A percentile compares a stretch with the other conserved stretches of the same genome.
phyloP scores from a whole-genome alignment of 2,113 vertebrate species.

The Scomber colias region DNA sequence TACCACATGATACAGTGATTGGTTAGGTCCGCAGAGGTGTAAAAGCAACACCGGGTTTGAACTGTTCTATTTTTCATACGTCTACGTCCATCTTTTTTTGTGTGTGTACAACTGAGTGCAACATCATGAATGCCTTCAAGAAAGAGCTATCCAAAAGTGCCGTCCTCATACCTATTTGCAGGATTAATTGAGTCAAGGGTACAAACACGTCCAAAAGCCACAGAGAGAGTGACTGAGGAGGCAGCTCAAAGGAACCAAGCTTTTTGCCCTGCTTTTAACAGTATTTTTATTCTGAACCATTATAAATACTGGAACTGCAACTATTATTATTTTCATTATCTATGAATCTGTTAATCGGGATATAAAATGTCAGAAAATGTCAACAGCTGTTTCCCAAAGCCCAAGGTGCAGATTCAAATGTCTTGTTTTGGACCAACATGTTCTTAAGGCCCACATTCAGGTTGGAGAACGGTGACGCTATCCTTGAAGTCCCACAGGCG shows the following conservation, averaged over 20 bases:
- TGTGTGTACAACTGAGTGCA: neutral
- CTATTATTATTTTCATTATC: no score
- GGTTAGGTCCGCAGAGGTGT: neutral
- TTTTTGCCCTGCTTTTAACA: no score
- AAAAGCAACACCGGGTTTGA: neutral
- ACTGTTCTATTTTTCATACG: neutral
- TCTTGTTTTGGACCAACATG: neutral
- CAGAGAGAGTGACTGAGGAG: neutral
- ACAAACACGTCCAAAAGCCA: slow-evolving; percentile 1
- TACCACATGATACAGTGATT: neutral
- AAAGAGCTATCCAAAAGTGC: slow-evolving; percentile 3
- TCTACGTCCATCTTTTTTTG: neutral
- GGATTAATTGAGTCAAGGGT: slow-evolving; percentile 10
- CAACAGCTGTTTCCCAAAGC: no score
- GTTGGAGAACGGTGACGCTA: neutral
- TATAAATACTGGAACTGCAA: neutral
- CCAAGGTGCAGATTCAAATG: no score
- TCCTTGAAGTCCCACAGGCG: neutral
- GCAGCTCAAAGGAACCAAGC: no score
- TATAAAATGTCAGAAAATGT: no score
- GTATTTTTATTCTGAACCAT: neutral
- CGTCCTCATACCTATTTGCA: neutral
- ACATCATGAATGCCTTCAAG: slow-evolving; percentile 22
- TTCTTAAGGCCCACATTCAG: neutral
- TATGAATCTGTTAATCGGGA: no score